Evolutionary conservation across 2,888 invertebrate species (phyloP).

Genomic region (Dichetophora obliterata): DNA sequence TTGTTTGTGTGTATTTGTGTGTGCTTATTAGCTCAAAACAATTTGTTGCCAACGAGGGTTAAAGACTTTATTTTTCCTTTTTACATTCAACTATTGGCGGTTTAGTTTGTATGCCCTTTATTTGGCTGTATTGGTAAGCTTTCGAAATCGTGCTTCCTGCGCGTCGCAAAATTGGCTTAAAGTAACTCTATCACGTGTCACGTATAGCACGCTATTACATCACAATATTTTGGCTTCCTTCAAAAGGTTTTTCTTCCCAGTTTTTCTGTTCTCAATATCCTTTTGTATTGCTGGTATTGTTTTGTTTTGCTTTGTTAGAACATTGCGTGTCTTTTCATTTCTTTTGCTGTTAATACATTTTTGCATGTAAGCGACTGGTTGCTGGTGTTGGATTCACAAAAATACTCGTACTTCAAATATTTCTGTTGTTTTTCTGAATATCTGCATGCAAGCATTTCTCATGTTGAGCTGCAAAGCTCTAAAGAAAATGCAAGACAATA

Average conservation of each 20-base stretch:
- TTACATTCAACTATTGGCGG: neutral
- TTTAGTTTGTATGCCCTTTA: neutral
- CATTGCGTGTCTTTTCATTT: conserved; percentile 28
- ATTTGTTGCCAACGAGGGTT: conserved; percentile 3
- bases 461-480: no score
- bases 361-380: conserved; percentile 2
- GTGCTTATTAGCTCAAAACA: neutral
- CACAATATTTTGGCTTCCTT: conserved; percentile 20
- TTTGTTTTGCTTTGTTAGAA: conserved; percentile 1
- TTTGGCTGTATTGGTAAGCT: neutral
- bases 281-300: neutral
- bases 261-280: conserved; percentile 5
- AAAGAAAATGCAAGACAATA: neutral
- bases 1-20: neutral
- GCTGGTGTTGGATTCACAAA: neutral
- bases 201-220: conserved; percentile 31
- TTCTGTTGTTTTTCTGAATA: no score
- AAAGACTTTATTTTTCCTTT: conserved; percentile 7
- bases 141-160: neutral
- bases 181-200: conserved; percentile 21
- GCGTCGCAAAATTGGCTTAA: neutral
- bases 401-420: neutral
- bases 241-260: neutral
- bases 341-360: neutral
- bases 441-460: no score